These are phyloP conservation scores for Strix aluco DNA, from an alignment of 2,113 vertebrate genomes.

Conservation along the genomic window DNA sequence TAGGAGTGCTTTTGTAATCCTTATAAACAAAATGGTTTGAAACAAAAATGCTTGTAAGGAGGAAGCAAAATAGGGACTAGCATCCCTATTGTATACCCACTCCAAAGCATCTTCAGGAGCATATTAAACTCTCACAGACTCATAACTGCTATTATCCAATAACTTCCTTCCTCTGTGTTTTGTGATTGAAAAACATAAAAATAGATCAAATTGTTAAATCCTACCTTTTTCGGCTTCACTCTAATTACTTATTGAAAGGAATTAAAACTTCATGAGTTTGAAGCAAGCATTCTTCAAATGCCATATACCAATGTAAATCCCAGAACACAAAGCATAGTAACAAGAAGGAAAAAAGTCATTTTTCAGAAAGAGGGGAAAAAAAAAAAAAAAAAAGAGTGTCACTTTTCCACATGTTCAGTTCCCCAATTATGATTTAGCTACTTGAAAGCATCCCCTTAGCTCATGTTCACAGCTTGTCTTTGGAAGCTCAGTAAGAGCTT, in stretches of 20 bases:
- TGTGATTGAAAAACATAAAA: background rate
- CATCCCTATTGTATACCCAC: background rate
- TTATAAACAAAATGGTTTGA: background rate
- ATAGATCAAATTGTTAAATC: background rate
- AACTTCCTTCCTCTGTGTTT: background rate
- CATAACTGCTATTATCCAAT: background rate
- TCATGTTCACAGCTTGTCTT: background rate
- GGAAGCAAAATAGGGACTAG: background rate
- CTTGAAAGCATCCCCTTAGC: background rate
- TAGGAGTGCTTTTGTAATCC: background rate
- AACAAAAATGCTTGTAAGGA: background rate
- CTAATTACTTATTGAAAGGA: background rate
- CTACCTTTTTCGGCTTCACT: background rate
- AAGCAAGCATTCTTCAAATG: background rate
- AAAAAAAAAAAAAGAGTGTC: accelerated
- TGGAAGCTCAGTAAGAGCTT: background rate
- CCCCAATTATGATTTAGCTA: background rate
- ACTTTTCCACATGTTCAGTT: background rate
- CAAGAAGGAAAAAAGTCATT: background rate
- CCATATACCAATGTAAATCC: background rate
- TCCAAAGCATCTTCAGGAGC: background rate
- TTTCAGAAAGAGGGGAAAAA: background rate
- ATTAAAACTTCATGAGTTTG: background rate
- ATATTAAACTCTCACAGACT: background rate
- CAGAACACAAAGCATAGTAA: background rate